Percentiles rank a stretch among this genome's conserved stretches.
Conservation (phyloP, 2,888 invertebrate species). For the Polymixis flavicincta region DNA sequence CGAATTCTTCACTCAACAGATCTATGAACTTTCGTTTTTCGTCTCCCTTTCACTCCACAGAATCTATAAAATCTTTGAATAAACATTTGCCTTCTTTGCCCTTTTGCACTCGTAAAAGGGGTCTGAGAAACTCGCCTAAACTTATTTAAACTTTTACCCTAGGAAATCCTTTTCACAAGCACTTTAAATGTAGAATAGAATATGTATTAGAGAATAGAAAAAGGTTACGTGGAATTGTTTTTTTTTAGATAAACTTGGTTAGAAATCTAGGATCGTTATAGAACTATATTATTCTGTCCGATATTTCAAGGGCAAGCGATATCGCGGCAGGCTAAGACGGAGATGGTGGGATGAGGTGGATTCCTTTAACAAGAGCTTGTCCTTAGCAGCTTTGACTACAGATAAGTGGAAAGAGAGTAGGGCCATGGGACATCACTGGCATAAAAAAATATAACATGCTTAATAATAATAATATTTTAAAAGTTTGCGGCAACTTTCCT, state of each 20-base stretch:
- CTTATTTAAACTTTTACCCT: constrained; percentile 90
- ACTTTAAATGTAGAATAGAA: constrained; percentile 88
- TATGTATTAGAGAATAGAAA: constrained; percentile 85
- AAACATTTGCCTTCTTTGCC: constrained; percentile 89
- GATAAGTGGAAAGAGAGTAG: background rate
- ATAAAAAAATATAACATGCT: background rate
- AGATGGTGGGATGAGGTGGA: background rate
- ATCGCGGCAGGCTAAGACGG: background rate
- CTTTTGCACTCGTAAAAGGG: constrained; percentile 89
- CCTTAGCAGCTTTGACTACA: background rate
- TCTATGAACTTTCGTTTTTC: constrained; percentile 71
- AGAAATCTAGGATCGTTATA: constrained; percentile 64
- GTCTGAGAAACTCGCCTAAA: constrained; percentile 88
- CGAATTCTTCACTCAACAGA: constrained; percentile 62
- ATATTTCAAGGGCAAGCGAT: background rate
- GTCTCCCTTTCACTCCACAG: constrained; percentile 79
- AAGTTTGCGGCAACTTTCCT: background rate
- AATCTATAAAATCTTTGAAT: constrained; percentile 89
- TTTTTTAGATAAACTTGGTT: constrained; percentile 76
- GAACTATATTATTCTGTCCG: background rate
- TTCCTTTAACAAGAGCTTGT: background rate
- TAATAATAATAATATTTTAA: background rate
- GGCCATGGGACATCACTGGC: background rate
- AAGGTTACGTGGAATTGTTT: constrained; percentile 77
- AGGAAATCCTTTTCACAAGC: constrained; percentile 88